phyloP scores from a whole-genome alignment of 2,113 vertebrate genomes.

The Takifugu flavidus region DNA sequence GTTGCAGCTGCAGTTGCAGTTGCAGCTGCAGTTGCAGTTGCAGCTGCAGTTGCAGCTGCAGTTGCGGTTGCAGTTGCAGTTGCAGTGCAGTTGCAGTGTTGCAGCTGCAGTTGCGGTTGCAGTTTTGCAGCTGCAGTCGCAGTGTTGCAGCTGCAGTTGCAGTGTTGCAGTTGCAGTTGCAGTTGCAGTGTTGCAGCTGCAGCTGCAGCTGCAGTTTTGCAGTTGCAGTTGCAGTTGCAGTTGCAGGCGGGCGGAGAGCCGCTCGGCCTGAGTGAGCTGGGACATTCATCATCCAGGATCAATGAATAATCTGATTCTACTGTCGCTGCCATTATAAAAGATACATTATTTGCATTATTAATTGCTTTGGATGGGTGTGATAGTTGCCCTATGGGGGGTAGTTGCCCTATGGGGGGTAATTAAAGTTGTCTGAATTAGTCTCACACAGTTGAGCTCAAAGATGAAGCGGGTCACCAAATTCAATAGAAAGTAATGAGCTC shows the following conservation, averaged over 20 bases:
- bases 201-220: constrained; percentile 27
- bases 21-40: too few relatives aligned
- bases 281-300: constrained; percentile 43
- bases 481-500: constrained; percentile 36
- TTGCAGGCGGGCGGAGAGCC: constrained; percentile 33
- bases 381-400: constrained; percentile 26
- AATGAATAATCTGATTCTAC: constrained; percentile 38
- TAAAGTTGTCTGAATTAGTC: constrained; percentile 46
- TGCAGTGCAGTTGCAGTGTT: too few relatives aligned
- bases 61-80: too few relatives aligned
- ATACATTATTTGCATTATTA: constrained; percentile 42
- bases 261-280: constrained; percentile 36
- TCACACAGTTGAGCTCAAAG: constrained; percentile 27
- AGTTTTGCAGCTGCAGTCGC: too few relatives aligned
- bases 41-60: too few relatives aligned
- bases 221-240: constrained; percentile 34
- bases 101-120: too few relatives aligned
- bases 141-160: too few relatives aligned
- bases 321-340: constrained; percentile 1
- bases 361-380: constrained; percentile 27
- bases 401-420: too few relatives aligned
- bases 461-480: constrained; percentile 21
- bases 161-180: too few relatives aligned
- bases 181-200: constrained; percentile 44
- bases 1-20: too few relatives aligned